A percentile compares a stretch with the other conserved stretches of the same genome.
Conservation (phyloP, 2,797 vertebrate species). For the Cichlasoma orientale region DNA sequence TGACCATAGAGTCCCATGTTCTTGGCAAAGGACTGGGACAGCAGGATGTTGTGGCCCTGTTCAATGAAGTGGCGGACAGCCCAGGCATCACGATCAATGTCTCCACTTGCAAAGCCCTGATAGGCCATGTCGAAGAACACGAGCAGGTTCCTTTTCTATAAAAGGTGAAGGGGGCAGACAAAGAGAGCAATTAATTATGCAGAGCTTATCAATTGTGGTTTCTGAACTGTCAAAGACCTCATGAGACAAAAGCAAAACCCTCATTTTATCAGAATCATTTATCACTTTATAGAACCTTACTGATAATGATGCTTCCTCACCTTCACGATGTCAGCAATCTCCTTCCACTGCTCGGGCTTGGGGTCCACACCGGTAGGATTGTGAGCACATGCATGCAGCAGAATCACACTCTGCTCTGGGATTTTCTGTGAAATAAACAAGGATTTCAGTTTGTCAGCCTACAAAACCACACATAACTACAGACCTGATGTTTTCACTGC, state of each 20-base stretch:
- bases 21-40: conserved; percentile 97
- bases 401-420: conserved; percentile 91
- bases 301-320: conserved; percentile 66
- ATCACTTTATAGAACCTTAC: neutral
- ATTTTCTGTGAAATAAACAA: conserved; percentile 86
- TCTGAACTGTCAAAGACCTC: conserved; percentile 9
- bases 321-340: conserved; percentile 88
- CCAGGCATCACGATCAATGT: conserved; percentile 94
- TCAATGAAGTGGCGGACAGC: conserved; percentile 96
- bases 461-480: neutral
- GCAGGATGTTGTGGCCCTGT: conserved; percentile 89
- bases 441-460: neutral
- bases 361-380: conserved; percentile 99
- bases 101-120: conserved; percentile 97
- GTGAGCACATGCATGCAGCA: conserved; percentile 96
- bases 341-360: conserved; percentile 93
- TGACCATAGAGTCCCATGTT: conserved; percentile 99
- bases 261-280: neutral
- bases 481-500: neutral
- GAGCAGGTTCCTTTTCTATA: conserved; percentile 92
- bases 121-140: conserved; percentile 99
- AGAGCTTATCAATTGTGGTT: neutral
- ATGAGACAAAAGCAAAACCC: neutral
- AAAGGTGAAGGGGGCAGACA: neutral
- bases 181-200: neutral